phyloP scores from a whole-genome alignment of 2,888 invertebrate genomes.

The Cosmia trapezina region DNA sequence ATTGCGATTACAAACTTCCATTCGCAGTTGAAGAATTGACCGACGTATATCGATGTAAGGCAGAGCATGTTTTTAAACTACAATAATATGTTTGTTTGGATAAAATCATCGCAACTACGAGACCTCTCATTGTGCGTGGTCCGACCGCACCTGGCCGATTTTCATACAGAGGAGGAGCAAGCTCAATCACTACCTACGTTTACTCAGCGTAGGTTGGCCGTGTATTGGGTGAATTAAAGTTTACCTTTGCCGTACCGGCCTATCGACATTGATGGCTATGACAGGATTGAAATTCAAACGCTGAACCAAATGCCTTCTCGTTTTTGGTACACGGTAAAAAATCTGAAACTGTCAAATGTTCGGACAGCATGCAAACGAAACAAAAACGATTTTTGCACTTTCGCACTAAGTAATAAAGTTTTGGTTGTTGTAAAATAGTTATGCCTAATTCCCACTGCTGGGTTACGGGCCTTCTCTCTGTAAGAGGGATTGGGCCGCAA shows the following conservation, averaged over 20 bases:
- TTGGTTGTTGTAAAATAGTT: neutral
- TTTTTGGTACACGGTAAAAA: constrained; percentile 20
- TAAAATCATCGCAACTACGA: too few species aligned
- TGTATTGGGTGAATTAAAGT: neutral
- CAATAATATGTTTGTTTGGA: too few species aligned
- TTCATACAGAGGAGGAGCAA: neutral
- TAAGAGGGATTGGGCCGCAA: too few species aligned
- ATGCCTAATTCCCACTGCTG: too few species aligned
- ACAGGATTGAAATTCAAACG: constrained; percentile 19
- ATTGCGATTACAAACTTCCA: too few species aligned
- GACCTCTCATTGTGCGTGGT: too few species aligned
- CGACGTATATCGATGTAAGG: too few species aligned
- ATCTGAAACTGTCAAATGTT: neutral
- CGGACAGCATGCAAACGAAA: constrained; percentile 1
- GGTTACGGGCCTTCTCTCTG: too few species aligned
- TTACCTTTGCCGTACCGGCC: neutral
- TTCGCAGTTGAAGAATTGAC: too few species aligned
- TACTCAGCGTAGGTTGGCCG: neutral
- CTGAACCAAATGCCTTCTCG: neutral
- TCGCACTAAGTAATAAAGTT: neutral
- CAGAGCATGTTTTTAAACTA: too few species aligned
- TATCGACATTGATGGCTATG: constrained; percentile 18
- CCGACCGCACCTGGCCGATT: too few species aligned
- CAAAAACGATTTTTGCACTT: neutral
- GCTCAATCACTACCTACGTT: neutral